Evolutionary conservation across 2,888 invertebrate genomes (phyloP).

Genomic region (Norana najaformis): DNA sequence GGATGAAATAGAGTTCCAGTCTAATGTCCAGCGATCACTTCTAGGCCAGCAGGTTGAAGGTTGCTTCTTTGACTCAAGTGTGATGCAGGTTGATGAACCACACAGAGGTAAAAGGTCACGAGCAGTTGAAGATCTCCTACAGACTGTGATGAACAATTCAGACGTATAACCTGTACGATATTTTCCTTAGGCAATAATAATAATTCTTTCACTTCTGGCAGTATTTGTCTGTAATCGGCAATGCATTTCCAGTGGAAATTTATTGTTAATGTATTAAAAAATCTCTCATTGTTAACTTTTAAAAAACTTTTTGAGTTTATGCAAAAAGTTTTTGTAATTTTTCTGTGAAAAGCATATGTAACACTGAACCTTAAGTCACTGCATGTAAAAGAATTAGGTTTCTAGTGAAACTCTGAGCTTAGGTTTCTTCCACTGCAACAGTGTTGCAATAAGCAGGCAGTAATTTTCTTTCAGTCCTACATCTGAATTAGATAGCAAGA

Average conservation of each 20-base stretch:
- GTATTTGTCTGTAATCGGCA: not conserved
- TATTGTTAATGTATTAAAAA: not conserved
- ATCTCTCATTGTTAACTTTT: too few species aligned
- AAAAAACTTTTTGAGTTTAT: not conserved
- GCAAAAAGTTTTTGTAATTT: not conserved
- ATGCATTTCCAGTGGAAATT: not conserved
- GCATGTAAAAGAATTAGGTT: not conserved
- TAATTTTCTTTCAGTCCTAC: not conserved
- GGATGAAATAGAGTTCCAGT: slow-evolving; percentile 43
- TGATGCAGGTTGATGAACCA: slow-evolving; percentile 8
- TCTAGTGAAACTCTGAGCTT: not conserved
- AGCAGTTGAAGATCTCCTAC: slow-evolving; percentile 17
- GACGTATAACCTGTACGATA: not conserved
- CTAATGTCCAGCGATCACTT: slow-evolving; percentile 48
- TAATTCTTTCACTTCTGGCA: slow-evolving; percentile 13
- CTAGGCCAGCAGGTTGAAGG: slow-evolving; percentile 49
- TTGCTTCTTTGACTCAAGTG: slow-evolving; percentile 18
- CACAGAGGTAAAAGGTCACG: slow-evolving; percentile 19
- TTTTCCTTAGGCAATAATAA: slow-evolving; percentile 10
- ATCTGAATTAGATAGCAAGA: not conserved
- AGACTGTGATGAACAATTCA: slow-evolving; percentile 18
- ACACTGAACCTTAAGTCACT: not conserved
- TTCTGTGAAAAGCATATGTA: not conserved
- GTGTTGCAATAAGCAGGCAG: not conserved
- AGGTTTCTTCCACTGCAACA: not conserved